Evolutionary conservation across 2,113 vertebrate genomes (phyloP), one percentile per base, ranked within the genome.

Genomic region (Hippopotamus amphibius): DNA sequence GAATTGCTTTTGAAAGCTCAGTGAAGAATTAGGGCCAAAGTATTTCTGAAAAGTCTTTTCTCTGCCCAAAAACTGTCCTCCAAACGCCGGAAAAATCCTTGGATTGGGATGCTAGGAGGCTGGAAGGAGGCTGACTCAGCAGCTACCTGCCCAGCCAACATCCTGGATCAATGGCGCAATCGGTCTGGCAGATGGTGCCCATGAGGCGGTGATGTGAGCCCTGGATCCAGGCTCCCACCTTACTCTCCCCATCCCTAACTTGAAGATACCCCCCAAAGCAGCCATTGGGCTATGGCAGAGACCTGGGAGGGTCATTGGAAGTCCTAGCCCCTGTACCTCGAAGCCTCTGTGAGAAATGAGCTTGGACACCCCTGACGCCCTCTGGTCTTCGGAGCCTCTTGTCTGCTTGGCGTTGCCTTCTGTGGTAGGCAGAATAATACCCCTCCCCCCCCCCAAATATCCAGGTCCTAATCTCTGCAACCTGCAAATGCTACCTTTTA

Each of bases 1-100:
- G 89, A 88, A 80, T 74, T 83, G 82, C 13, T 26, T 91, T 79
- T 84, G 46, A 88, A 92, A 85, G 55, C 61, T 93, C 61, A 8
- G 63, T 13, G 30, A 83, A 74, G 79, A 77, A 43, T 9, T 16
- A 48, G 79, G 30, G 6, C 61, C 43, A n/a, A 90, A 71, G 43
- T 21, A 33, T 30, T 96, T 85, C 90, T 41, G 50, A 72, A 57
- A 83, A 59, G 61, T 24, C 71, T 96, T 84, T 69, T 74, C 55
- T 88, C 59, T 79, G 66, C n/a, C 65, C n/a, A 14, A 81, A 88
- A 88, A 28, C 68, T 77, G 3, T 30, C 61, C 14, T 90, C 21
- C 1, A 74, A 68, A 41, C 19, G 1, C 28, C 81, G 16, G 48
- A 69, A 80, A 53, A 3, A 22, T 37, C 50, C 28, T 12, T 10